Percentiles rank a stretch among this genome's conserved stretches.
Evolutionary conservation across 2,113 vertebrate genomes (phyloP).

Genomic region (Dunckerocampus dactyliophorus): DNA sequence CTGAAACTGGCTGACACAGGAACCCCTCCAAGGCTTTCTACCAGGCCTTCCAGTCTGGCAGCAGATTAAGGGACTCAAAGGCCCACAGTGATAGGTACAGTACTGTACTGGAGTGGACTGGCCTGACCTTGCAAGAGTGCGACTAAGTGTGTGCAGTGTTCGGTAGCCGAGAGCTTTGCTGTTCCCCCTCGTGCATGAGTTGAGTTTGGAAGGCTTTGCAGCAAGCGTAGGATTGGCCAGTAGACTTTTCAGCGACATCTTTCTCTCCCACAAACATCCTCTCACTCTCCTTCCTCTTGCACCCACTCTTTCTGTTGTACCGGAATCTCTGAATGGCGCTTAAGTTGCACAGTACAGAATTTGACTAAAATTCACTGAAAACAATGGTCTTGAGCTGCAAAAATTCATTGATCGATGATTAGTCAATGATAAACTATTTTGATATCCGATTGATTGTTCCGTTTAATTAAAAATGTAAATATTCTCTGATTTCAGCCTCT

Average conservation of each 20-base stretch:
- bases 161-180: slow-evolving; percentile 48
- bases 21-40: slow-evolving; percentile 96
- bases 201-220: slow-evolving; percentile 59
- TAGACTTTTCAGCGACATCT: slow-evolving; percentile 17
- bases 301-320: slow-evolving; percentile 3
- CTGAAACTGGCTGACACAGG: slow-evolving; percentile 78
- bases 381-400: background rate
- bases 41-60: slow-evolving; percentile 90
- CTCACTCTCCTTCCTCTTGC: background rate
- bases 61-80: slow-evolving; percentile 90
- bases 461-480: no score
- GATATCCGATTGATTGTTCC: no score
- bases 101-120: slow-evolving; percentile 69
- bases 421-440: no score
- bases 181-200: slow-evolving; percentile 60
- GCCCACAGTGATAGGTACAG: slow-evolving; percentile 90
- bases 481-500: no score
- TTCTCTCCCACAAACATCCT: slow-evolving; percentile 5
- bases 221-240: slow-evolving; percentile 30
- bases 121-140: slow-evolving; percentile 51
- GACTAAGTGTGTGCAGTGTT: slow-evolving; percentile 57
- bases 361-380: background rate
- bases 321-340: background rate
- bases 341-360: background rate
- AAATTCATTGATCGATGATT: no score